Evolutionary conservation across 2,797 vertebrate genomes (phyloP).

Genomic region (Tympanoctomys barrerae): DNA sequence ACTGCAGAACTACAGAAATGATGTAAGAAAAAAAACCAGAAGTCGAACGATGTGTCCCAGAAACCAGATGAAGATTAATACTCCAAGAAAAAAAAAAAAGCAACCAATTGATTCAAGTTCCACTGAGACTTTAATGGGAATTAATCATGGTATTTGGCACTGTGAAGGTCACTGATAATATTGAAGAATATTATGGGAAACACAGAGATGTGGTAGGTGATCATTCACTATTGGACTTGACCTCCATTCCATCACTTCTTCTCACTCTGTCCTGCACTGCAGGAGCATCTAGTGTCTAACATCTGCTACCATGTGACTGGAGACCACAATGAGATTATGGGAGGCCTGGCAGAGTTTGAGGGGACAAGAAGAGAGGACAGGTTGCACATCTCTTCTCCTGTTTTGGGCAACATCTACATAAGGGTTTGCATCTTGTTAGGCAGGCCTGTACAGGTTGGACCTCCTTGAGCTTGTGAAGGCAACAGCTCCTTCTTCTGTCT

Average conservation of each 20-base stretch:
- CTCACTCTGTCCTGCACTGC: neutral
- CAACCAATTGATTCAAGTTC: neutral
- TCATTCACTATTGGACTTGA: neutral
- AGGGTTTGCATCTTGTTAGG: neutral
- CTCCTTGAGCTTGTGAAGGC: neutral
- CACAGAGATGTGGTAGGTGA: neutral
- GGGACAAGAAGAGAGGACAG: neutral
- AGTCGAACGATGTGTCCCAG: neutral
- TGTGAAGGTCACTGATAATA: neutral
- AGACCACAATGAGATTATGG: neutral
- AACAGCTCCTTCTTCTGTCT: neutral
- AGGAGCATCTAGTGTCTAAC: neutral
- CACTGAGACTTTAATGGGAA: neutral
- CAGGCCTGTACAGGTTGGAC: neutral
- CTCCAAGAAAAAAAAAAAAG: neutral
- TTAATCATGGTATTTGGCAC: neutral
- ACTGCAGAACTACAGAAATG: neutral
- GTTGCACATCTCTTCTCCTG: no score
- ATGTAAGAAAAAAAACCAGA: neutral
- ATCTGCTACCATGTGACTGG: neutral
- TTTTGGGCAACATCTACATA: neutral
- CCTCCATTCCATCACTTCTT: neutral
- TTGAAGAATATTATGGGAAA: neutral
- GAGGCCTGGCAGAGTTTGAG: neutral
- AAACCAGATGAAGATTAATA: neutral